Base-by-base conservation (phyloP, 2,888 invertebrate genomes). In the Alloscopus bannaensis region DNA sequence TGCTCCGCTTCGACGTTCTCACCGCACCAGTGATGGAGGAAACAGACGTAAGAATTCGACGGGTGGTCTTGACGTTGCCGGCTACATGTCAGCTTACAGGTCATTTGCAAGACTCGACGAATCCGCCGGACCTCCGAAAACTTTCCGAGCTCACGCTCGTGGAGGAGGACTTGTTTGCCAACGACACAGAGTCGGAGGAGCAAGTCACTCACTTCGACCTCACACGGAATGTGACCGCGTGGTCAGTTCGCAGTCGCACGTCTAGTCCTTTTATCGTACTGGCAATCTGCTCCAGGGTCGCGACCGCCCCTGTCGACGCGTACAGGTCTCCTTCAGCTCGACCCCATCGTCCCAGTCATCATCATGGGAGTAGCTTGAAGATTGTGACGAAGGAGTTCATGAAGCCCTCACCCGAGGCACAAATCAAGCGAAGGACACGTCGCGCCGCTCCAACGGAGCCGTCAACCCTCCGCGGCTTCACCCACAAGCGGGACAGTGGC, bases 191-290 rank as follows among this genome's bases (percentile, higher is more conserved):
- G 29, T n/a, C 18, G 22, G 29, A 47, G 47, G 71, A 71, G 29
- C 40, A 60, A 22, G 18, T 57, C 18, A 64, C 45, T 26, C 45
- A 73, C 13, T 31, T 75, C 29, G 82, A 82, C 42, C 70, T 82
- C 4, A 82, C 82, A 16, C 72, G 70, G 11, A 77, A 72, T 16
- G 68, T 82, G 45, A 80, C 82, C 11, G 45, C 76, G 22, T 80
- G 80, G 82, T 72, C 65, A 59, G 62, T 77, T 69, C 77, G 66
- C 13, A 64, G 65, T 22, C 62, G 75, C 64, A 65, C 65, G 47
- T 68, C 82, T 82, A 82, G 82, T 82, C 82, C 82, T 68, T 82
- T 80, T 40, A 77, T 77, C 36, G 70, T 80, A 6, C 71, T 80
- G 28, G 77, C 77, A 6, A 66, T 72, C 31, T 82, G 82, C 69